phyloP scores from a whole-genome alignment of 2,113 vertebrate genomes.

The Spea multiplicata region DNA sequence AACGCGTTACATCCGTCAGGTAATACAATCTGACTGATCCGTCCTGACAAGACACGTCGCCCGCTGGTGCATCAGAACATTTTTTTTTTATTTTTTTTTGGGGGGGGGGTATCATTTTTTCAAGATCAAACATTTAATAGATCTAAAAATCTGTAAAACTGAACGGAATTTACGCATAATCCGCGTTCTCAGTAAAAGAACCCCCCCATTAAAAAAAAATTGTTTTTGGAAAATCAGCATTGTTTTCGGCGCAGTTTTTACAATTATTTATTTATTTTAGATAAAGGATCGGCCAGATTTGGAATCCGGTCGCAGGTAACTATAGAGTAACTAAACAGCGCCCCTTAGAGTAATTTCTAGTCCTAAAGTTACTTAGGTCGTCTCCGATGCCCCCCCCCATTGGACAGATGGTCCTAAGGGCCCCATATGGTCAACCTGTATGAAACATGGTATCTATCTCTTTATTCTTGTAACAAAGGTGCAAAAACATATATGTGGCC shows the following conservation, averaged over 20 bases:
- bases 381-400: too few species aligned
- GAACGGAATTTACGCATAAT: not conserved
- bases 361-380: too few species aligned
- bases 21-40: not conserved
- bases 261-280: not conserved
- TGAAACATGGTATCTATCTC: too few species aligned
- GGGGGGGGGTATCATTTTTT: constrained; percentile 21
- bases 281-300: not conserved
- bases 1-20: not conserved
- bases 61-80: not conserved
- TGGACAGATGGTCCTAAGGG: too few species aligned
- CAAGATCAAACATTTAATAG: constrained; percentile 30
- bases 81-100: not conserved
- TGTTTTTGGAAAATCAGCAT: not conserved
- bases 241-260: not conserved
- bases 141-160: not conserved
- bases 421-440: too few species aligned
- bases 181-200: not conserved
- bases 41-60: constrained; percentile 36
- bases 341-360: too few species aligned
- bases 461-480: too few species aligned
- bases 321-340: too few species aligned
- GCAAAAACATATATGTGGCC: too few species aligned
- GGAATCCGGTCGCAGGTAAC: too few species aligned
- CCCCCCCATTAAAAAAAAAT: not conserved